phyloP scores from a whole-genome alignment of 2,113 vertebrate genomes.

The Antennarius striatus region DNA sequence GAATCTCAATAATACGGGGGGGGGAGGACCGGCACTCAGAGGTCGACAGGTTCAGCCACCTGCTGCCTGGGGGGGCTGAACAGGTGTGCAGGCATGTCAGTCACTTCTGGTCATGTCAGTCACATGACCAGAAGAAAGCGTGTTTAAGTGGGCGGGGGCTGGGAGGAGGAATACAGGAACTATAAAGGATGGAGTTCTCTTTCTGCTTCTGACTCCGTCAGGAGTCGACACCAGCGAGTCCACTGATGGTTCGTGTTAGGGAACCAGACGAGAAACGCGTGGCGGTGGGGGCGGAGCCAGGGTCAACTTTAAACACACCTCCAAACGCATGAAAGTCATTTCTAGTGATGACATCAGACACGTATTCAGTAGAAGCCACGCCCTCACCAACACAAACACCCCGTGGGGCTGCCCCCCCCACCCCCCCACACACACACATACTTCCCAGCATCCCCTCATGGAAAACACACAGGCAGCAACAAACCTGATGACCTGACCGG shows the following conservation, averaged over 20 bases:
- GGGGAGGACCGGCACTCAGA: constrained; percentile 22
- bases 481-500: not conserved
- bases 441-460: constrained; percentile 15
- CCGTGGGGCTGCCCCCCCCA: too few relatives aligned
- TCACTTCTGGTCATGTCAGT: too few relatives aligned
- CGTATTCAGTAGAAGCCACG: constrained; percentile 29
- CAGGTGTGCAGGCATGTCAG: constrained; percentile 59
- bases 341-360: constrained; percentile 24
- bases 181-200: constrained; percentile 24
- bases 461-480: constrained; percentile 36
- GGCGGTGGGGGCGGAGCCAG: not conserved
- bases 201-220: not conserved
- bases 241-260: constrained; percentile 1
- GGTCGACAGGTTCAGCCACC: constrained; percentile 62
- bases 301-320: not conserved
- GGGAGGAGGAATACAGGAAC: constrained; percentile 41
- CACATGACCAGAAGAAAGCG: constrained; percentile 18
- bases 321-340: constrained; percentile 27
- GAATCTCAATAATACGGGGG: not conserved
- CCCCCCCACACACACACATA: not conserved
- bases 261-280: too few relatives aligned
- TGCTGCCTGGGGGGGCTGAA: constrained; percentile 56
- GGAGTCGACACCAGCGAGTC: not conserved
- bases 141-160: constrained; percentile 1
- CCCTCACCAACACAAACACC: too few relatives aligned